A percentile compares a stretch with the other conserved stretches of the same genome.
Conservation (phyloP, 2,113 vertebrate species). For the Malurus alboscapulatus region DNA sequence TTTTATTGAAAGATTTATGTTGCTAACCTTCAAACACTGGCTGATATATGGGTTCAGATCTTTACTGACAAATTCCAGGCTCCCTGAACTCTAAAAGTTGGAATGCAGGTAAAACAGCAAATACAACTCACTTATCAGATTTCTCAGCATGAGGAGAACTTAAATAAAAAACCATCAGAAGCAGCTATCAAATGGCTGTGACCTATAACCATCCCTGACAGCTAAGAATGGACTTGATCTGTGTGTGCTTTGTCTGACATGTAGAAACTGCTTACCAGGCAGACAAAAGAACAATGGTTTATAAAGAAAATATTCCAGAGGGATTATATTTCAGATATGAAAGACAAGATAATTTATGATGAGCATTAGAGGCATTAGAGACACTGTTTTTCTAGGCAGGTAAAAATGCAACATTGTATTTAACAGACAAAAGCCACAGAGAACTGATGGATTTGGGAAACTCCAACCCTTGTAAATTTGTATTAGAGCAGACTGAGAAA, state of each 20-base stretch:
- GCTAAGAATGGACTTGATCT: constrained; percentile 37
- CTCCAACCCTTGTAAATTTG: not conserved
- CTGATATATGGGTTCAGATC: constrained; percentile 21
- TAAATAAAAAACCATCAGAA: constrained; percentile 43
- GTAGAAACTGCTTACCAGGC: constrained; percentile 10
- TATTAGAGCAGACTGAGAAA: not conserved
- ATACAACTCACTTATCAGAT: not conserved
- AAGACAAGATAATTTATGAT: constrained; percentile 15
- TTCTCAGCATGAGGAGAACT: constrained; percentile 6
- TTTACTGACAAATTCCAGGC: constrained; percentile 43
- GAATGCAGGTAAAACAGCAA: constrained; percentile 36
- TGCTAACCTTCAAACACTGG: constrained; percentile 50
- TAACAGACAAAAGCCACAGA: not conserved
- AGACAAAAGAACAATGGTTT: constrained; percentile 2
- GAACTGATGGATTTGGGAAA: not conserved
- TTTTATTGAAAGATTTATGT: constrained; percentile 64
- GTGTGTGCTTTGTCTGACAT: constrained; percentile 3
- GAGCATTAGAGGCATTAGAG: constrained; percentile 7
- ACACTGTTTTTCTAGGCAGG: not conserved
- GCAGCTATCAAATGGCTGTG: constrained; percentile 12
- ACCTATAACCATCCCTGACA: constrained; percentile 30
- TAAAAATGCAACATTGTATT: not conserved
- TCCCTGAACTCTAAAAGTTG: constrained; percentile 26
- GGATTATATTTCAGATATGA: constrained; percentile 10
- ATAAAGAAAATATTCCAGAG: constrained; percentile 25